Evolutionary conservation across 2,888 invertebrate genomes (phyloP).

Genomic region (Drosophila melanosoma): DNA sequence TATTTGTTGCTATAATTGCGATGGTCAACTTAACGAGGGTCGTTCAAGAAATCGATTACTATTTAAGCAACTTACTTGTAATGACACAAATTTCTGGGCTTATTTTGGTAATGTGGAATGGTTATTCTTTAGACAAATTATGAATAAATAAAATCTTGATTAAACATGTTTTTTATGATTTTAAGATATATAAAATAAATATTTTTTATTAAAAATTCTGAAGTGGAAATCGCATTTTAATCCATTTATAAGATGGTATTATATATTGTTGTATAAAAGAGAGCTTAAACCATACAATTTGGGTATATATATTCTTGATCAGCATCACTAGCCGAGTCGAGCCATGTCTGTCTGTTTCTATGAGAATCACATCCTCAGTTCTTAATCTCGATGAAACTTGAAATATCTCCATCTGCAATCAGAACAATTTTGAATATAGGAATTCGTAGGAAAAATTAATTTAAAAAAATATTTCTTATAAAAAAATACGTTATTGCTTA

Average conservation of each 20-base stretch:
- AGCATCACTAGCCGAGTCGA: background rate
- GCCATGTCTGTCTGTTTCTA: background rate
- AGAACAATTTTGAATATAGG: background rate
- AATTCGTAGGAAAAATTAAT: background rate
- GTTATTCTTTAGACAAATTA: background rate
- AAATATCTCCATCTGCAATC: background rate
- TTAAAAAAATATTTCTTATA: background rate
- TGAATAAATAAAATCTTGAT: background rate
- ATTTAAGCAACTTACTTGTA: background rate
- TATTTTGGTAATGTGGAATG: too few species aligned
- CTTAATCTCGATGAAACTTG: background rate
- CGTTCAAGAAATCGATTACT: background rate
- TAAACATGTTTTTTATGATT: background rate
- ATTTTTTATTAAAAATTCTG: background rate
- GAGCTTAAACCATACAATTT: background rate
- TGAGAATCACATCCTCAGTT: background rate
- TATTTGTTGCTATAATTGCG: constrained; percentile 51
- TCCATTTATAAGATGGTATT: background rate
- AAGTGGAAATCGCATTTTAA: background rate
- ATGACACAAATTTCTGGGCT: too few species aligned
- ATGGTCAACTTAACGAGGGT: constrained; percentile 22
- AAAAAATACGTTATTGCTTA: background rate
- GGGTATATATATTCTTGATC: background rate
- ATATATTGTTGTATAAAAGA: background rate
- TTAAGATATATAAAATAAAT: background rate